Conservation (phyloP, 2,113 vertebrate genomes). For the Catharus minimus region DNA sequence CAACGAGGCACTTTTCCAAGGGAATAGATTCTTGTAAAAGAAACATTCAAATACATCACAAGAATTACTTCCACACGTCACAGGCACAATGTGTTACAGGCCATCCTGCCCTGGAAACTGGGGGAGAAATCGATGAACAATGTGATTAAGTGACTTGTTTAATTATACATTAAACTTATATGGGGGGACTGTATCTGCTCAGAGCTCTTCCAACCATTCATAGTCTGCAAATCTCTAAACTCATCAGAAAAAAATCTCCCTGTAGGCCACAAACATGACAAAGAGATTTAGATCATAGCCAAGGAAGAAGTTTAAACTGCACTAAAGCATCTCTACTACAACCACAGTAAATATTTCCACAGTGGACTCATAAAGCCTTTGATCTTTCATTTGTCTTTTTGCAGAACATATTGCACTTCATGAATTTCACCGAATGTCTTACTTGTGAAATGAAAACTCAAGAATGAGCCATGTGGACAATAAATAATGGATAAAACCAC, state of each 20-base stretch:
- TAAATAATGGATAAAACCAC: not conserved
- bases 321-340: not conserved
- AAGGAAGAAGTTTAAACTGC: not conserved
- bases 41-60: not conserved
- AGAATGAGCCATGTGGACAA: not conserved
- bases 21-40: not conserved
- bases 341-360: not conserved
- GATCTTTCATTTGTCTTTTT: not conserved
- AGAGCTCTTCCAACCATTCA: not conserved
- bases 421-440: not conserved
- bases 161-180: constrained; percentile 36
- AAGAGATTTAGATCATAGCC: not conserved
- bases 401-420: not conserved
- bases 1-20: not conserved
- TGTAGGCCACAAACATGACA: not conserved
- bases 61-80: not conserved
- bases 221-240: not conserved
- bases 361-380: not conserved
- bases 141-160: constrained; percentile 22
- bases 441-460: not conserved
- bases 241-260: not conserved
- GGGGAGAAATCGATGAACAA: not conserved
- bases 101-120: not conserved
- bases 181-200: not conserved
- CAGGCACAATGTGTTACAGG: not conserved